Base-by-base conservation (phyloP, 2,888 invertebrate genomes). In the Drosophila borealis region DNA sequence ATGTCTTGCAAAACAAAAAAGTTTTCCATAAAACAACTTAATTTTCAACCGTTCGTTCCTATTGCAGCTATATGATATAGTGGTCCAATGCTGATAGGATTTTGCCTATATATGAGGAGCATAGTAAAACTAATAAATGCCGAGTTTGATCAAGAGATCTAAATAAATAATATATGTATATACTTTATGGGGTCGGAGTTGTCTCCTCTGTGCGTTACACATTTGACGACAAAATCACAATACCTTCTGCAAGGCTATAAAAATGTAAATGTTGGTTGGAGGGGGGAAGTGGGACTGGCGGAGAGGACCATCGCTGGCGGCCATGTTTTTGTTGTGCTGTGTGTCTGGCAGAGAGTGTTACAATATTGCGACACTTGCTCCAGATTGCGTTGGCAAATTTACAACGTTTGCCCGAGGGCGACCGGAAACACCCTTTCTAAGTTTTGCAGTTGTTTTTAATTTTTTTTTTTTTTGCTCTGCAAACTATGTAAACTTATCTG, bases 331-430 rank as follows among this genome's bases (percentile, higher is more conserved):
- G 78, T 68, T 74, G 75, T 64, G 60, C 56, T 45, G 48, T 21
- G 14, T 74, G 79, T 78, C 70, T 77, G 77, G 51, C 57, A 60
- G 80, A 57, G 80, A 57, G 66, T 77, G 80, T 88, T 82, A 66
- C 83, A 88, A 81, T 77, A 78, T 76, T 80, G 81, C 89, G 80
- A 82, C 90, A 89, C 89, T 89, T 89, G 89, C 79, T 89, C 90
- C 78, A 90, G 90, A 89, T 89, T 89, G 89, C 77, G 79, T 9
- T 71, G 77, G 80, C 74, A 74, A 84, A 90, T 90, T 89, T 86
- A 84, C 80, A 80, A 66, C 69, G 78, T 53, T 53, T 81, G 79
- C 87, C 89, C 62, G 67, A 70, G 70, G 75, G 42, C 17, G 46
- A 29, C 41, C 37, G 66, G 54, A 54, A 57, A 54, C 53, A 76